Evolutionary conservation across 2,888 invertebrate species (phyloP).

Genomic region (Lissocephala sabroskyi): DNA sequence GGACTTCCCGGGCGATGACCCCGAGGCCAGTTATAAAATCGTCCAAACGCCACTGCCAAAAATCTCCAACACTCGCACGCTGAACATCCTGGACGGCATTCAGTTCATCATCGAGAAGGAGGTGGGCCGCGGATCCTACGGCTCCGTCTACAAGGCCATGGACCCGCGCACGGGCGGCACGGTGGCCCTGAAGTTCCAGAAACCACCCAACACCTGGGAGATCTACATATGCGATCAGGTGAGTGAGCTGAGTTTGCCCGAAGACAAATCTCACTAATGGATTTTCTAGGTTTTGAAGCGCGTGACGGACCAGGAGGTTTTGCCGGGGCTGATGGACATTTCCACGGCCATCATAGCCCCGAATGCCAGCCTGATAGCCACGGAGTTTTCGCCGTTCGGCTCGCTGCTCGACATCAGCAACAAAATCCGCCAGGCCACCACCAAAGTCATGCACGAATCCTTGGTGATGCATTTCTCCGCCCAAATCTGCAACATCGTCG

Average conservation of each 20-base stretch:
- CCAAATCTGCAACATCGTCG: conserved; percentile 88
- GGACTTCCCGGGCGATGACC: conserved; percentile 80
- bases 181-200: conserved; percentile 89
- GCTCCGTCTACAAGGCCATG: conserved; percentile 80
- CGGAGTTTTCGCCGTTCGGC: conserved; percentile 87
- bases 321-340: conserved; percentile 85
- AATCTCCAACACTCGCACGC: conserved; percentile 74
- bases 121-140: conserved; percentile 89
- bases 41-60: conserved; percentile 77
- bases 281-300: conserved; percentile 57
- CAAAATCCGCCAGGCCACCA: conserved; percentile 81
- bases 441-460: conserved; percentile 82
- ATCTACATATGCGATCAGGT: conserved; percentile 84
- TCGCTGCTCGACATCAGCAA: conserved; percentile 88
- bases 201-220: conserved; percentile 94
- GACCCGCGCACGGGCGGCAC: conserved; percentile 66
- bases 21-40: conserved; percentile 75
- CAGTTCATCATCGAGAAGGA: conserved; percentile 81
- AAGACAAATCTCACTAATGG: conserved; percentile 42
- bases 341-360: conserved; percentile 84
- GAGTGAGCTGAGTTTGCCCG: no score
- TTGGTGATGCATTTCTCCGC: conserved; percentile 86
- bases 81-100: conserved; percentile 74
- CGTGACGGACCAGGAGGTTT: conserved; percentile 73
- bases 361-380: conserved; percentile 88